A percentile compares a stretch with the other conserved stretches of the same genome.
Evolutionary conservation across 1,140 invertebrate genomes (phyloP).

Genomic region (Neodiprion lecontei): DNA sequence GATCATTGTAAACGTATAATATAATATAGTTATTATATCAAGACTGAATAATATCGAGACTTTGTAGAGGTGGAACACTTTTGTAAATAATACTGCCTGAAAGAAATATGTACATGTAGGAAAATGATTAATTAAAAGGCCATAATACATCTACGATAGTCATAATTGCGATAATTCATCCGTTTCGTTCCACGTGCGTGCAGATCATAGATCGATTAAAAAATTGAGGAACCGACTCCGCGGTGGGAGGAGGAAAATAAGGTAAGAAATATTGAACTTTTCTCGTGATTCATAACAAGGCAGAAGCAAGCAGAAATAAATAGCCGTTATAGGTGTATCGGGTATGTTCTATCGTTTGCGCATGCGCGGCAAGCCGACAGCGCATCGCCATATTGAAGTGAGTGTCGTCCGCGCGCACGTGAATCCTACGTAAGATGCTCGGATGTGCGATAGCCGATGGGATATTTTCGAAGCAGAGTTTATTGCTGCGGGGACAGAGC

Average conservation of each 20-base stretch:
- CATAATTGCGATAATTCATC: background rate
- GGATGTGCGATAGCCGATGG: background rate
- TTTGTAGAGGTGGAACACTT: slow-evolving; percentile 55
- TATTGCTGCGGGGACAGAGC: background rate
- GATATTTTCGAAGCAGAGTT: background rate
- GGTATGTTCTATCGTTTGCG: background rate
- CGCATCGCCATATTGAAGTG: background rate
- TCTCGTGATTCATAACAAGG: too few relatives aligned
- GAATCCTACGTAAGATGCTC: background rate
- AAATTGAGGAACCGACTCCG: too few relatives aligned
- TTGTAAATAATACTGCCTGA: slow-evolving; percentile 57
- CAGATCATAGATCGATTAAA: too few relatives aligned
- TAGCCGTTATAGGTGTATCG: too few relatives aligned
- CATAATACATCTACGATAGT: background rate
- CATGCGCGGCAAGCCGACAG: background rate
- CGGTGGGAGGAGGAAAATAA: too few relatives aligned
- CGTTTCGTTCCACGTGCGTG: too few relatives aligned
- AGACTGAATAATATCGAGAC: slow-evolving; percentile 56
- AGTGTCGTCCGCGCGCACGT: too few relatives aligned
- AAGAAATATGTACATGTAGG: slow-evolving; percentile 50
- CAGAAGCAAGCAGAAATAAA: too few relatives aligned
- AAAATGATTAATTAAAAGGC: slow-evolving; percentile 29
- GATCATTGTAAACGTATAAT: slow-evolving; percentile 29
- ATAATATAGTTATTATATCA: slow-evolving; percentile 50
- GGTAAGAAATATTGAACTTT: too few relatives aligned